Evolutionary conservation across 2,113 vertebrate species (phyloP).

Genomic region (Laticauda laticaudata): DNA sequence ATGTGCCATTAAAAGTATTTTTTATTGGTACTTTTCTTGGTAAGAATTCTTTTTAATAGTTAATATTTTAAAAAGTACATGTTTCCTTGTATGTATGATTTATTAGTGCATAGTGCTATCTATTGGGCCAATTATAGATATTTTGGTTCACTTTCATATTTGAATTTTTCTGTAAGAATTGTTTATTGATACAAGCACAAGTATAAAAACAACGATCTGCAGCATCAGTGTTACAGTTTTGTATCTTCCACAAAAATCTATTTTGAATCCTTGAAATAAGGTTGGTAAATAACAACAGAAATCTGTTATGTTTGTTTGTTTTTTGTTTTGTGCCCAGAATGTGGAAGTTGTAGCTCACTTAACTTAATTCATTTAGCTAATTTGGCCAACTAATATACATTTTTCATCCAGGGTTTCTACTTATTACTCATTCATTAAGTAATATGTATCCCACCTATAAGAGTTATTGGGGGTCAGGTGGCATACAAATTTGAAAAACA

Average conservation of each 20-base stretch:
- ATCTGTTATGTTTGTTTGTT: background rate
- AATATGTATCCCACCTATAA: background rate
- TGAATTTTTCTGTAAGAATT: background rate
- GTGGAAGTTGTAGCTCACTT: background rate
- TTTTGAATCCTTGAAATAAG: background rate
- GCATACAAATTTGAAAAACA: background rate
- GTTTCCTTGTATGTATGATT: fast-evolving
- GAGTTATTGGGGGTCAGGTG: background rate
- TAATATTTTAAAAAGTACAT: background rate
- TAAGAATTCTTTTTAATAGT: conserved; percentile 68
- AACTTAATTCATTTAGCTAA: background rate
- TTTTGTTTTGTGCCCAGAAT: background rate
- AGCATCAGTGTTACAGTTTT: background rate
- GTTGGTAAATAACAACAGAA: background rate
- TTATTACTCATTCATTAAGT: background rate
- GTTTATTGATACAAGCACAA: background rate
- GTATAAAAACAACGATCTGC: background rate
- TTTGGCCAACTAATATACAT: background rate
- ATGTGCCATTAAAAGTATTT: conserved; percentile 94
- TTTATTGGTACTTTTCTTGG: conserved; percentile 97
- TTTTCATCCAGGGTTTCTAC: background rate
- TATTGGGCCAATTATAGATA: conserved; percentile 8
- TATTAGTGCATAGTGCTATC: conserved; percentile 12
- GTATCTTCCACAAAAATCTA: background rate
- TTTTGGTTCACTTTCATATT: background rate